Evolutionary conservation across 1,140 invertebrate species (phyloP).

Genomic region (Philotrypesis tridentata): DNA sequence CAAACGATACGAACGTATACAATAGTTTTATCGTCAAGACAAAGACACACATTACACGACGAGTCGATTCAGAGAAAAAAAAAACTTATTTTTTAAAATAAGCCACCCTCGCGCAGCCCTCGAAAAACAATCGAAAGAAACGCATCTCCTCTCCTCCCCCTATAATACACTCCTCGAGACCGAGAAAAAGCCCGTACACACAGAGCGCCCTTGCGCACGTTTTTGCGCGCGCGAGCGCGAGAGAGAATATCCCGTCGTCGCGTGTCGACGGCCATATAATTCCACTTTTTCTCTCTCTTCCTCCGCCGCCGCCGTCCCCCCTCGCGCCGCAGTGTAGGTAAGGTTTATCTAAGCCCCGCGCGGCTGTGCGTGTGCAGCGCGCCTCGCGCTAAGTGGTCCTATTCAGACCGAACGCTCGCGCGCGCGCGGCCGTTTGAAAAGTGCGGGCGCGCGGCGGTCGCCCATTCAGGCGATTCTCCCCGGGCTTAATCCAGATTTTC

Average conservation of each 20-base stretch:
- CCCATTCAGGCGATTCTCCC: background rate
- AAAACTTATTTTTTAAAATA: too few relatives aligned
- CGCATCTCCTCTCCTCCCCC: background rate
- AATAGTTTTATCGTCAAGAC: too few relatives aligned
- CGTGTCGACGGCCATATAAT: slow-evolving; percentile 9
- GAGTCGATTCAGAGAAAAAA: too few relatives aligned
- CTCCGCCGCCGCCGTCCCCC: too few relatives aligned
- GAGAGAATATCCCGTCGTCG: slow-evolving; percentile 36
- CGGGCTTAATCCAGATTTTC: slow-evolving; percentile 11
- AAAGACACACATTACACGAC: too few relatives aligned
- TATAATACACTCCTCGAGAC: background rate
- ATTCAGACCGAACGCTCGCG: too few relatives aligned
- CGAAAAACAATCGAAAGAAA: too few relatives aligned
- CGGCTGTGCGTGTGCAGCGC: too few relatives aligned
- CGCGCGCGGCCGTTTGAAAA: background rate
- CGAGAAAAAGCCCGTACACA: background rate
- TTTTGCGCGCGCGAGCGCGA: background rate
- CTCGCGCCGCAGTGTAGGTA: too few relatives aligned
- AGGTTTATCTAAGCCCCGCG: slow-evolving; percentile 20
- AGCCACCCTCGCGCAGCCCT: too few relatives aligned
- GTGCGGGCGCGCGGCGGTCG: background rate
- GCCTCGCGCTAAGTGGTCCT: slow-evolving; percentile 62
- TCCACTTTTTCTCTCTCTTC: background rate
- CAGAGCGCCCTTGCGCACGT: background rate
- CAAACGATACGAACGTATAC: too few relatives aligned